phyloP scores from a whole-genome alignment of 1,140 invertebrate genomes.

The Diorhabda elongata region DNA sequence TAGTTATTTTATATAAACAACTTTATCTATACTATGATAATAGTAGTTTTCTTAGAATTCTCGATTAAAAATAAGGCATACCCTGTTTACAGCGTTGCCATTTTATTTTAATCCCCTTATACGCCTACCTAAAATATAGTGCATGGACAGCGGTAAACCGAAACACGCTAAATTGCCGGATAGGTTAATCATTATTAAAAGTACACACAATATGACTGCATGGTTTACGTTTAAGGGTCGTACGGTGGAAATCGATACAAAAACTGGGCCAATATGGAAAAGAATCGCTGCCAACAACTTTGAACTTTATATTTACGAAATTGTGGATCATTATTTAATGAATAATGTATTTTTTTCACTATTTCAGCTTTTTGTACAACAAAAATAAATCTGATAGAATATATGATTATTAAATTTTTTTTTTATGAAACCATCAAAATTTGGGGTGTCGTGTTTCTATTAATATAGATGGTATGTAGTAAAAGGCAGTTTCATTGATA shows the following conservation, averaged over 20 bases:
- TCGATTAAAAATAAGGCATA: not conserved
- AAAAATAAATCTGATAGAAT: too few species aligned
- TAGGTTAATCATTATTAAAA: constrained; percentile 3
- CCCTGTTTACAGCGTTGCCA: not conserved
- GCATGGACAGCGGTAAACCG: not conserved
- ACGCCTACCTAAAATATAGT: not conserved
- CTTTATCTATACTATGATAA: too few species aligned
- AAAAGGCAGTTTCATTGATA: too few species aligned
- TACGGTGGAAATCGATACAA: not conserved
- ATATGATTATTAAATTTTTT: too few species aligned
- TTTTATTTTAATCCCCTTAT: not conserved
- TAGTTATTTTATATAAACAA: too few species aligned
- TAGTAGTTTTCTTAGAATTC: too few species aligned
- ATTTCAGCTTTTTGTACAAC: too few species aligned
- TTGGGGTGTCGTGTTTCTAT: too few species aligned
- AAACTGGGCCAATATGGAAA: not conserved
- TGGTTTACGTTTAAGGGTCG: not conserved
- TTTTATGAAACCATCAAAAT: too few species aligned
- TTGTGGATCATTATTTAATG: not conserved
- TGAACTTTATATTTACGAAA: not conserved
- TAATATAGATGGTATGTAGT: too few species aligned
- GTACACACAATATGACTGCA: not conserved
- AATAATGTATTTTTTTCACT: not conserved
- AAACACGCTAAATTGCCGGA: not conserved
- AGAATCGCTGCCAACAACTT: not conserved